Percentiles rank a stretch among this genome's conserved stretches.
phyloP scores from a whole-genome alignment of 2,797 vertebrate species.

The Falco cherrug region DNA sequence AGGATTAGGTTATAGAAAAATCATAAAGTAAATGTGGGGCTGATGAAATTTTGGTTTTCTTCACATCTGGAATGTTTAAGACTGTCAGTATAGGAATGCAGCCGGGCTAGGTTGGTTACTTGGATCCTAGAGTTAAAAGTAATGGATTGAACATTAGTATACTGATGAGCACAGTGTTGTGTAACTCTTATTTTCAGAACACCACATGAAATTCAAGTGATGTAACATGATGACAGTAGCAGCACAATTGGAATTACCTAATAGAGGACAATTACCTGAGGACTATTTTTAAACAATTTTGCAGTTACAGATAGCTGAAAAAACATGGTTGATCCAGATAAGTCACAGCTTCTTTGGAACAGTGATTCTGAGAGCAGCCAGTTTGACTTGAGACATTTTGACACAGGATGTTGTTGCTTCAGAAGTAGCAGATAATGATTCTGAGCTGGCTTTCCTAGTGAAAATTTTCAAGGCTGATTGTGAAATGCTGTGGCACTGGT shows the following conservation, averaged over 20 bases:
- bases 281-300: conserved; percentile 15
- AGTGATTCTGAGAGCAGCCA: not conserved
- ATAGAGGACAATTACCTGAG: not conserved
- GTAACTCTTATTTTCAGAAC: conserved; percentile 28
- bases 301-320: not conserved
- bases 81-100: not conserved
- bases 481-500: conserved; percentile 6
- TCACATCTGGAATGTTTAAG: not conserved
- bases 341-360: not conserved
- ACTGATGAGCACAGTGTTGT: not conserved
- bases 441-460: not conserved
- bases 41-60: not conserved
- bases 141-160: not conserved
- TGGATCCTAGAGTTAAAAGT: not conserved
- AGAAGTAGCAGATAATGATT: not conserved
- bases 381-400: not conserved
- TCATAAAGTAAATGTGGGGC: not conserved
- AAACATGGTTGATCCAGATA: not conserved
- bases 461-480: not conserved
- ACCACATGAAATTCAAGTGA: conserved; percentile 15
- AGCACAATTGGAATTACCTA: not conserved
- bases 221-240: not conserved
- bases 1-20: not conserved
- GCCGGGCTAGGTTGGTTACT: not conserved
- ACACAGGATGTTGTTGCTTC: not conserved